These are phyloP conservation scores for Malthinus seriepunctatus DNA, from an alignment of 2,888 invertebrate species.

Conservation along the genomic window DNA sequence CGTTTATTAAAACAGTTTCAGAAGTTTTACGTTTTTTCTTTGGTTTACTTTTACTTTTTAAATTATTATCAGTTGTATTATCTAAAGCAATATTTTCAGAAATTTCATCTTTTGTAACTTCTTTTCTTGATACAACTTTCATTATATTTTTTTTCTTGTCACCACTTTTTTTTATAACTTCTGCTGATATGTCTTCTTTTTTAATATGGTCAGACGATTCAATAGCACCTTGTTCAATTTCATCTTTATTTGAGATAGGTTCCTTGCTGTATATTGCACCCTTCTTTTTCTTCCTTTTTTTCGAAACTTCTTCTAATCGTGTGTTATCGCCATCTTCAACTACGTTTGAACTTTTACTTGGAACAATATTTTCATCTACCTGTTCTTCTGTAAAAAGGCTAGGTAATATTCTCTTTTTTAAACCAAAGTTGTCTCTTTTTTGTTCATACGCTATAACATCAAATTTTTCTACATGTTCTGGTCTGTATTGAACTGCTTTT, in stretches of 20 bases:
- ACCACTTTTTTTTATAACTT: too few relatives aligned
- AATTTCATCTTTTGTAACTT: too few relatives aligned
- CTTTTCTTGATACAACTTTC: too few relatives aligned
- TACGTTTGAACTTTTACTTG: slow-evolving; percentile 4
- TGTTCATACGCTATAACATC: slow-evolving; percentile 77
- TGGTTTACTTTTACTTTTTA: slow-evolving; percentile 9
- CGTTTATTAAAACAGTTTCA: neutral
- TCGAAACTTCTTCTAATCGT: slow-evolving; percentile 11
- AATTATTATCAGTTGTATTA: slow-evolving; percentile 13
- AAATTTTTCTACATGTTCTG: slow-evolving; percentile 76
- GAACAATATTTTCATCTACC: neutral
- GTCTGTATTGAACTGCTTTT: slow-evolving; percentile 77
- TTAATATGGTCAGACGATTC: too few relatives aligned
- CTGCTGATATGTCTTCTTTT: too few relatives aligned
- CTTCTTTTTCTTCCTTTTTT: slow-evolving; percentile 18
- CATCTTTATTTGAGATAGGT: neutral
- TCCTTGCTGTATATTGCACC: neutral
- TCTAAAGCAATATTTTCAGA: too few relatives aligned
- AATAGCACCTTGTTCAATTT: neutral
- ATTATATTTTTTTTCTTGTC: too few relatives aligned
- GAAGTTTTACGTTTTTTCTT: neutral
- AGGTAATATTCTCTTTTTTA: slow-evolving; percentile 79
- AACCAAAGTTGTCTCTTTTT: slow-evolving; percentile 70
- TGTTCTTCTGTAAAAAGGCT: slow-evolving; percentile 68
- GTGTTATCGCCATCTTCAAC: neutral